Conservation (phyloP, 2,797 vertebrate species). For the Ambastaia sidthimunki region DNA sequence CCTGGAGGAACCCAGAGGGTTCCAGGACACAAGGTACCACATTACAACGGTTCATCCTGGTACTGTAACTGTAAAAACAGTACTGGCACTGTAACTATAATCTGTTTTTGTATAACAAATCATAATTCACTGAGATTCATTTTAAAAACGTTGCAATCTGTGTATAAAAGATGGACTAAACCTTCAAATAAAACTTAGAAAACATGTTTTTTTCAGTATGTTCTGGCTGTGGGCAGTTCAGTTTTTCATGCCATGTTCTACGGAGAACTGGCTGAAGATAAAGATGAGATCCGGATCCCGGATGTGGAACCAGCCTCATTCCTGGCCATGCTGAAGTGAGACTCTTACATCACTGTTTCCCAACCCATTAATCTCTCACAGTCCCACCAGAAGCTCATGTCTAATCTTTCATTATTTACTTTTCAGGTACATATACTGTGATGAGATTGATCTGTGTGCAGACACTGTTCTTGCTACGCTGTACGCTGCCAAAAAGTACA, state of each 20-base stretch:
- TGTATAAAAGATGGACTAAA: no score
- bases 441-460: conserved; percentile 95
- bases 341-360: not conserved
- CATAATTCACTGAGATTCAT: no score
- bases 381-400: no score
- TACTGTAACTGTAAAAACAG: not conserved
- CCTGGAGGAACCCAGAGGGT: conserved; percentile 92
- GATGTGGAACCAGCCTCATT: conserved; percentile 97
- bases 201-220: conserved; percentile 80
- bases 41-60: not conserved
- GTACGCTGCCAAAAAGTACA: conserved; percentile 98
- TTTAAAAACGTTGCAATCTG: no score
- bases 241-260: conserved; percentile 99
- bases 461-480: conserved; percentile 96
- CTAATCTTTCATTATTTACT: not conserved
- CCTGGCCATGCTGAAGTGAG: conserved; percentile 96
- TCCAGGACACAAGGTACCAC: conserved; percentile 92
- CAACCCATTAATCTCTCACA: no score
- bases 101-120: no score
- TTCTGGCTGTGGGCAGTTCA: conserved; percentile 96
- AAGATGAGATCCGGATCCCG: conserved; percentile 97
- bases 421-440: conserved; percentile 95
- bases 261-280: conserved; percentile 96
- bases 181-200: no score
- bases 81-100: no score